phyloP scores from a whole-genome alignment of 64 coral and sea anemone genomes.

The Hydrozoanthus tunicans region DNA sequence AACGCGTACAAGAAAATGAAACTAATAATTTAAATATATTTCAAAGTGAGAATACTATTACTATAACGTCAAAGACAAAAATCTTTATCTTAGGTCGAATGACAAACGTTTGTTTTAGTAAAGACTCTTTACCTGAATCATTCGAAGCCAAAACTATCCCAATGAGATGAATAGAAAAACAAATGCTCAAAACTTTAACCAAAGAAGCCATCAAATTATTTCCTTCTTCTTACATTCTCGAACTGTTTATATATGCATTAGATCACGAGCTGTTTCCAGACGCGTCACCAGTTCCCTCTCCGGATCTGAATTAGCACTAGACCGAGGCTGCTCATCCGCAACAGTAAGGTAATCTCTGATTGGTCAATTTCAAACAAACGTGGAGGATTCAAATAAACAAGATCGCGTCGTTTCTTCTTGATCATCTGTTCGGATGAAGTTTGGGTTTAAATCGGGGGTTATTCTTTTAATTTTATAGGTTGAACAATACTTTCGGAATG shows the following conservation, averaged over 20 bases:
- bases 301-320: not conserved
- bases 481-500: not conserved
- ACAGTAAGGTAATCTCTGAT: not conserved
- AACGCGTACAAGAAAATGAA: too few species aligned
- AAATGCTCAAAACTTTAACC: not conserved
- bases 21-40: too few species aligned
- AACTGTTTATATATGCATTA: not conserved
- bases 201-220: constrained; percentile 23
- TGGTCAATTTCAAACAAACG: constrained; percentile 23
- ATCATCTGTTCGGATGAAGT: constrained; percentile 52
- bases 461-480: not conserved
- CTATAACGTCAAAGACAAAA: too few species aligned
- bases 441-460: not conserved
- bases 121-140: not conserved
- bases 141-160: not conserved
- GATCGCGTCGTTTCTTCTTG: constrained; percentile 33
- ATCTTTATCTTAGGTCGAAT: too few species aligned
- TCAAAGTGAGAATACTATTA: too few species aligned
- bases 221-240: not conserved
- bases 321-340: not conserved
- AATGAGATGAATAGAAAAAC: not conserved
- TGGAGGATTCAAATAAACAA: constrained; percentile 41
- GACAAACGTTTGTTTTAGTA: too few species aligned
- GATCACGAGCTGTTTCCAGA: not conserved
- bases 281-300: constrained; percentile 1